phyloP scores from a whole-genome alignment of 2,113 vertebrate species.

The Myrmophylax atrothorax region DNA sequence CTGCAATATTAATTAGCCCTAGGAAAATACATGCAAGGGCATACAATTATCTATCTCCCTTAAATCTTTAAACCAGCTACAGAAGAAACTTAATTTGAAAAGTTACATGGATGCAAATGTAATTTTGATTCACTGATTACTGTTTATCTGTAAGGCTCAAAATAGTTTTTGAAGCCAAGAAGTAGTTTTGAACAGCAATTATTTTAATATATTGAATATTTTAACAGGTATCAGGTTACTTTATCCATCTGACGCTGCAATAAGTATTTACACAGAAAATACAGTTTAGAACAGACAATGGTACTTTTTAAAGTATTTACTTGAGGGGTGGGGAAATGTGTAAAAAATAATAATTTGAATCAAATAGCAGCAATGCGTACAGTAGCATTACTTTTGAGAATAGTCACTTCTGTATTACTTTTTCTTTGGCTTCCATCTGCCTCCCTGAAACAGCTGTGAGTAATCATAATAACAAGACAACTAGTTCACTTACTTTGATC shows the following conservation, averaged over 20 bases:
- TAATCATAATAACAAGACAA: not conserved
- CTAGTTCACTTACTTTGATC: not conserved
- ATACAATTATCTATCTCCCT: not conserved
- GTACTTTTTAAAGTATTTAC: not conserved
- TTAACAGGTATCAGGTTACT: not conserved
- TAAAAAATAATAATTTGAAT: not conserved
- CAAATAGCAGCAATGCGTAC: not conserved
- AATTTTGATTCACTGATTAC: not conserved
- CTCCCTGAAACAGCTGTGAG: not conserved
- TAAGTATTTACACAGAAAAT: not conserved
- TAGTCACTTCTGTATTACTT: not conserved
- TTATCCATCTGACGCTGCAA: not conserved
- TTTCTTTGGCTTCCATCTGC: not conserved
- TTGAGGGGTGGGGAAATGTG: rapidly evolving
- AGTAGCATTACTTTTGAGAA: not conserved
- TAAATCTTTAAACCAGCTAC: not conserved
- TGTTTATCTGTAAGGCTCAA: not conserved
- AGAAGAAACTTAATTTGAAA: not conserved
- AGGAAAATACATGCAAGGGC: not conserved
- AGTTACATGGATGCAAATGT: not conserved
- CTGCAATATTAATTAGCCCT: not conserved
- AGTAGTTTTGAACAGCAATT: not conserved
- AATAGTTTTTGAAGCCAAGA: not conserved
- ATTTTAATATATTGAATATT: not conserved
- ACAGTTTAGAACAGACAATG: not conserved